A percentile compares a stretch with the other conserved stretches of the same genome.
Evolutionary conservation across 2,113 vertebrate species (phyloP).

Genomic region (Columba livia): DNA sequence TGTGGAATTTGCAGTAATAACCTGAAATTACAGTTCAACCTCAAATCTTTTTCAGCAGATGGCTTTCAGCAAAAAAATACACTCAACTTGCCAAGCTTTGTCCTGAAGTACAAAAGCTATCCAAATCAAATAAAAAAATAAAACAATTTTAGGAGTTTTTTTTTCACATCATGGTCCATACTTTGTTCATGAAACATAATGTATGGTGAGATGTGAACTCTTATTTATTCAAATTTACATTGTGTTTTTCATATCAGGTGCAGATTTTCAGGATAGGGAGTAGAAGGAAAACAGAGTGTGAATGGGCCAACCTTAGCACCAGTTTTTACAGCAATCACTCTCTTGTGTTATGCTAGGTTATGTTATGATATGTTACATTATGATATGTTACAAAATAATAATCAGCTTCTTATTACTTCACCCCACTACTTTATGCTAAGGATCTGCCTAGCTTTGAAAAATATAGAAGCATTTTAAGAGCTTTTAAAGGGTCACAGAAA

Average conservation of each 20-base stretch:
- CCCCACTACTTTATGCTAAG: not conserved
- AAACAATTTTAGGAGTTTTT: not conserved
- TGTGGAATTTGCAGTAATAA: conserved; percentile 42
- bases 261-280: not conserved
- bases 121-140: not conserved
- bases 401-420: not conserved
- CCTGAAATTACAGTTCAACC: conserved; percentile 24
- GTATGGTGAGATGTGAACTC: not conserved
- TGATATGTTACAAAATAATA: not conserved
- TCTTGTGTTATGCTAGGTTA: not conserved
- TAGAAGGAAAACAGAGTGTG: not conserved
- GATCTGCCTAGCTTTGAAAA: not conserved
- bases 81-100: not conserved
- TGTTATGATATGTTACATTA: not conserved
- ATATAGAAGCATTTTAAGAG: not conserved
- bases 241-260: not conserved
- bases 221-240: not conserved
- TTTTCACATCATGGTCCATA: not conserved
- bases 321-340: not conserved
- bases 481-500: not conserved
- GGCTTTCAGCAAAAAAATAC: conserved; percentile 30
- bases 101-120: not conserved
- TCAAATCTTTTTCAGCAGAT: conserved; percentile 34
- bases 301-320: not conserved
- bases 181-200: not conserved